Conservation (phyloP, 2,797 vertebrate genomes). For the Naso thynnoides region DNA sequence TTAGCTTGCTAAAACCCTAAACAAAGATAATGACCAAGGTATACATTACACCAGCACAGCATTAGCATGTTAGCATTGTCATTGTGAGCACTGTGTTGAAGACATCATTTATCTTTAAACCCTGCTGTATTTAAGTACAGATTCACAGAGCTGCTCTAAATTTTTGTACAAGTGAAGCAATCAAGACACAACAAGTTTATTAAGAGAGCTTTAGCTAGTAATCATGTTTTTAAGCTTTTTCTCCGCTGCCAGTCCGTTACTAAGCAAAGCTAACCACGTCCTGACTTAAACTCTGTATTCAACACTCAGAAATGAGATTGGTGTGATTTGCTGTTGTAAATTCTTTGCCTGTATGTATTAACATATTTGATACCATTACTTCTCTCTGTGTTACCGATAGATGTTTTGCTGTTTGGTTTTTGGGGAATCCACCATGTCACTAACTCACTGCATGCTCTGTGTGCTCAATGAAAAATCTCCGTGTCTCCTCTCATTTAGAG, state of each 20-base stretch:
- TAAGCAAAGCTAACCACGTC: background rate
- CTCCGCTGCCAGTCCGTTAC: background rate
- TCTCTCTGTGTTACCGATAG: constrained; percentile 16
- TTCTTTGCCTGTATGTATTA: background rate
- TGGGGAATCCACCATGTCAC: constrained; percentile 1
- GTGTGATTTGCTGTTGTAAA: background rate
- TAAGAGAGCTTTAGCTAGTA: no score
- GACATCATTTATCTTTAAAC: no score
- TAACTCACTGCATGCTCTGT: constrained; percentile 61
- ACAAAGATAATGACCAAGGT: no score
- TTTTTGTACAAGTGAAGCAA: no score
- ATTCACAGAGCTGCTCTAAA: no score
- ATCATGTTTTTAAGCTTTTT: background rate
- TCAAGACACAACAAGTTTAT: no score
- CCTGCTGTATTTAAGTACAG: no score
- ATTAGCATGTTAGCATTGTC: no score
- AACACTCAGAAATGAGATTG: background rate
- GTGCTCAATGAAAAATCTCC: constrained; percentile 46
- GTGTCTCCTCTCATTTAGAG: constrained; percentile 75
- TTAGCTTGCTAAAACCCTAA: background rate
- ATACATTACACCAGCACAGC: no score
- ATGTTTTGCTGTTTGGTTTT: constrained; percentile 22
- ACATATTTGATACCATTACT: constrained; percentile 31
- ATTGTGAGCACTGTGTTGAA: no score
- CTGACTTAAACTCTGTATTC: background rate